Base-by-base conservation (phyloP, 2,113 vertebrate genomes). In the Chunga burmeisteri region DNA sequence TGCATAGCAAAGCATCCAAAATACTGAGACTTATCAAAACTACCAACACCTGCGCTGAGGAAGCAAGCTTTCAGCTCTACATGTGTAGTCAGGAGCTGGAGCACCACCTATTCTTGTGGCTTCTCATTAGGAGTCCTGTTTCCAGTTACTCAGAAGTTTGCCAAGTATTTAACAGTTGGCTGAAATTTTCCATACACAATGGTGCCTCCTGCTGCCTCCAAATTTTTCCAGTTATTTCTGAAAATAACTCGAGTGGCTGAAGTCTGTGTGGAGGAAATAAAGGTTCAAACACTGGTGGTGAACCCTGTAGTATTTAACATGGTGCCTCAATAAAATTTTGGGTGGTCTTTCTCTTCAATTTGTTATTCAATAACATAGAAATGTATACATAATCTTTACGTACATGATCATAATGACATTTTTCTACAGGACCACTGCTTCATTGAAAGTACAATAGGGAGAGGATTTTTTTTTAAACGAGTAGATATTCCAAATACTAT, bases 81-180 rank as follows among this genome's bases (percentile, higher is more conserved):
- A 83, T 3, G 34, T 90, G 87, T 71, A 83, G 71, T n/a, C 66
- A 91, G 49, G 84, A 80, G 40, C 16, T 89, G 89, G 89, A 96
- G 86, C 53, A 87, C 49, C 53, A 77, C 62, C 93, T 94, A 66
- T 71, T 93, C 86, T 78, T 83, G 87, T 32, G 42, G 89, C 71
- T 95, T 95, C 96, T 87, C 94, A 73, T 82, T 26, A 66, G 91
- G 84, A 90, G 50, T 42, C 89, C 65, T 86, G 81, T 90, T 95
- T 86, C 50, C 79, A 63, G 67, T 63, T 91, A 70, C 53, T 77
- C 26, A 0, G 15, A 25, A 70, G 17, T 93, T 95, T 93, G 94
- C 86, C 96, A 93, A 40, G 78, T 44, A 19, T 95, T 96, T 95
- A 96, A 62, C 40, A 68, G 84, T 67, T 96, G 94, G 94, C 86